Percentiles rank a stretch among this genome's conserved stretches.
Conservation (phyloP, 2,888 invertebrate species). For the Congeria kusceri region DNA sequence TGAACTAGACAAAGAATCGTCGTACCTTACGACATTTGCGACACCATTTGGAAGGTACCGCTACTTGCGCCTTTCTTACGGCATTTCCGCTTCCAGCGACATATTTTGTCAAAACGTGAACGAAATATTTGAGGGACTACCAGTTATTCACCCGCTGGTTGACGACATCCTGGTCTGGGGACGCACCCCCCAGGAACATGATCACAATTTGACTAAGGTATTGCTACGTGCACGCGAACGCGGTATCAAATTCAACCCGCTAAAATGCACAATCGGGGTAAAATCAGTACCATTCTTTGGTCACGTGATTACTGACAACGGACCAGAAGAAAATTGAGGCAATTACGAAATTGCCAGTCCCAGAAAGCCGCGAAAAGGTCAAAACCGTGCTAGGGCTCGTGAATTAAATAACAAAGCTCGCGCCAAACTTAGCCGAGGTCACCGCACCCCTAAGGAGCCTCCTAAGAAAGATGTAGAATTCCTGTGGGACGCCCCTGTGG, state of each 20-base stretch:
- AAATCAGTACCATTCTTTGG: constrained; percentile 52
- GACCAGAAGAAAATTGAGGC: constrained; percentile 45
- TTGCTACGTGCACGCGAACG: constrained; percentile 30
- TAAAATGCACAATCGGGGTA: constrained; percentile 47
- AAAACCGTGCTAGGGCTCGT: constrained; percentile 47
- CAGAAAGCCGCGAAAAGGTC: constrained; percentile 11
- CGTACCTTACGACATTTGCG: no score
- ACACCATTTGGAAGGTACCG: no score
- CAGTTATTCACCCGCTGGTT: background rate
- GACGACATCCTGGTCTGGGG: constrained; percentile 1
- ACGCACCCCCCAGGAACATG: constrained; percentile 48
- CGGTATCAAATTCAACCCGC: constrained; percentile 39
- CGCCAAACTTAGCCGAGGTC: constrained; percentile 38
- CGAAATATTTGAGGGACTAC: constrained; percentile 18
- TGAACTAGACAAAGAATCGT: no score
- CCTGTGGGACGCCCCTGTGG: constrained; percentile 41
- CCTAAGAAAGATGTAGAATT: constrained; percentile 41
- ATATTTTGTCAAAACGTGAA: background rate
- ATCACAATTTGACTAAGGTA: constrained; percentile 40
- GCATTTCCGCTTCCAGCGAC: background rate
- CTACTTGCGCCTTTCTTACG: no score
- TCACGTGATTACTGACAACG: constrained; percentile 42
- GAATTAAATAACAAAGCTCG: constrained; percentile 41
- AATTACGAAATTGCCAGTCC: constrained; percentile 29
- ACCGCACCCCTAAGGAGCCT: constrained; percentile 36